phyloP scores from a whole-genome alignment of 2,888 invertebrate genomes.

The Drepanosiphum platanoidis region DNA sequence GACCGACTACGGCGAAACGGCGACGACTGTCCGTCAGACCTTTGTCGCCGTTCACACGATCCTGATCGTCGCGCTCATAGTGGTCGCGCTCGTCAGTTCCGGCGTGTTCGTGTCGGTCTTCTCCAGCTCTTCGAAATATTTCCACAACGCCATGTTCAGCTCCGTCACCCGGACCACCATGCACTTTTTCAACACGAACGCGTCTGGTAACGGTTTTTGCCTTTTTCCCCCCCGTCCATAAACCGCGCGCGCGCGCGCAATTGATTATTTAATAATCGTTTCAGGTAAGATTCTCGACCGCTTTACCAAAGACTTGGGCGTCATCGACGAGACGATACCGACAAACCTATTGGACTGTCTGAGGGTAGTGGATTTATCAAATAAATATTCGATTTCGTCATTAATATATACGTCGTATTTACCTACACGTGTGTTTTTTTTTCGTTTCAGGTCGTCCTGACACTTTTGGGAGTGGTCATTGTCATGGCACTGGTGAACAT shows the following conservation, averaged over 20 bases:
- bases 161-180: slow-evolving; percentile 83
- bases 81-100: slow-evolving; percentile 72
- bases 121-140: slow-evolving; percentile 79
- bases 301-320: slow-evolving; percentile 89
- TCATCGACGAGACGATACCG: slow-evolving; percentile 73
- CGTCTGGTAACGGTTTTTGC: slow-evolving; percentile 72
- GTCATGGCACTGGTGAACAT: slow-evolving; percentile 81
- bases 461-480: slow-evolving; percentile 80
- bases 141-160: slow-evolving; percentile 87
- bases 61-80: slow-evolving; percentile 70
- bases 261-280: slow-evolving; percentile 64
- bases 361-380: slow-evolving; percentile 67
- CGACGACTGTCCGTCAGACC: slow-evolving; percentile 39
- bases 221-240: background rate
- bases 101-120: slow-evolving; percentile 79
- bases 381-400: background rate
- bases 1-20: background rate
- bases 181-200: slow-evolving; percentile 89
- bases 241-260: background rate
- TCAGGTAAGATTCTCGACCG: slow-evolving; percentile 82
- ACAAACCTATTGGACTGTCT: slow-evolving; percentile 72
- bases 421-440: slow-evolving; percentile 66
- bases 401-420: background rate
- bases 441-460: slow-evolving; percentile 80
- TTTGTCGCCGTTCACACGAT: slow-evolving; percentile 73